Base-by-base conservation (phyloP, 2,113 vertebrate species). In the Martes martes region DNA sequence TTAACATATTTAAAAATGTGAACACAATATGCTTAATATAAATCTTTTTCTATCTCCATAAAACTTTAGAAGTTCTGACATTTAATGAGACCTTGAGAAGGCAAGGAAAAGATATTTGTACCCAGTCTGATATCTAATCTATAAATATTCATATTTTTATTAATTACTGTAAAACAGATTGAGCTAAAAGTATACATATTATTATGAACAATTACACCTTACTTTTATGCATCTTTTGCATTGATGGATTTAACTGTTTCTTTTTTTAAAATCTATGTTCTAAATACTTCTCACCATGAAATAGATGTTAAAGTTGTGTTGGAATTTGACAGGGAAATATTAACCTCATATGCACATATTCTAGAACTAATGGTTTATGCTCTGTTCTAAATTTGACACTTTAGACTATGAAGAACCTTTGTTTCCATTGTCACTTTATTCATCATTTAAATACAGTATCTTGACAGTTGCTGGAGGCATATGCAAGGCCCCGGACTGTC, bases 381-480 rank as follows among this genome's bases (percentile, higher is more conserved):
- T 50, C 8, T 11, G 39, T 65, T 85, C 55, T 96, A 61, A 85
- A 88, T 85, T 59, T 89, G 42, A 85, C n/a, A 82, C 52, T 85
- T 81, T 19, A 86, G 26, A 91, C 45, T 79, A 8, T 74, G n/a
- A 74, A 84, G 23, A 94, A 36, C 31, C 8, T 94, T 24, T 61
- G 76, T 88, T 89, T 80, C 83, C 23, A 76, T 14, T 84, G n/a
- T 85, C 57, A 95, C 16, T 85, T 91, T 81, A 23, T 45, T 79
- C 19, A 57, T 81, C 63, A 95, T 79, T 89, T 97, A 80, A 92
- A 79, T 63, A 39, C 19, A 42, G 4, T 57, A 52, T 42, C 73
- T 85, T 98, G 92, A 91, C 78, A 96, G 69, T 85, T 95, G 84
- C 69, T 88, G 18, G 50, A 88, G 79, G 57, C 61, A 61, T 9